These are phyloP conservation scores for Gymnodraco acuticeps DNA, from an alignment of 2,797 vertebrate genomes.

Conservation along the genomic window DNA sequence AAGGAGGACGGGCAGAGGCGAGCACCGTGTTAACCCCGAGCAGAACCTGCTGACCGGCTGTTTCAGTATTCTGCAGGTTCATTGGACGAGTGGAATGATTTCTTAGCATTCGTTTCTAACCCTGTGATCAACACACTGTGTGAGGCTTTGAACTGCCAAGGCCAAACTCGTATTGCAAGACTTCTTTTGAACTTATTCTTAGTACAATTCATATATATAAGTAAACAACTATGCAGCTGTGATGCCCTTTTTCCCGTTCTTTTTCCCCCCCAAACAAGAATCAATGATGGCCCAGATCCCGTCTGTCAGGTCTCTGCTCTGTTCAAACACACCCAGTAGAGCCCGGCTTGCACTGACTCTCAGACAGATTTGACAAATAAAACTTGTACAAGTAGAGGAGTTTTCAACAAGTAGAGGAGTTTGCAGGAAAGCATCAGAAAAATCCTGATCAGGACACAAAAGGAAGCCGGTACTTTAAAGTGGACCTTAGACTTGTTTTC, in stretches of 20 bases:
- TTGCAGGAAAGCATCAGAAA: slow-evolving; percentile 11
- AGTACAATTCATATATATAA: neutral
- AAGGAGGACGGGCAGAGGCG: neutral
- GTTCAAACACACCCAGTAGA: slow-evolving; percentile 28
- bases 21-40: neutral
- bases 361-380: slow-evolving; percentile 40
- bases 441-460: neutral
- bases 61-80: neutral
- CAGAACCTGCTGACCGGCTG: slow-evolving; percentile 3
- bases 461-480: slow-evolving; percentile 2
- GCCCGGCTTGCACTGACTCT: slow-evolving; percentile 1
- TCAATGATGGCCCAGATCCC: neutral
- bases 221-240: neutral
- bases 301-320: slow-evolving; percentile 20
- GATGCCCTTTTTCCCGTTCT: slow-evolving; percentile 3
- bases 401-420: slow-evolving; percentile 8
- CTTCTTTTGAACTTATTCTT: slow-evolving; percentile 15
- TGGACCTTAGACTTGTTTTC: neutral
- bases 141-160: neutral
- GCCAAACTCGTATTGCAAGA: slow-evolving; percentile 5
- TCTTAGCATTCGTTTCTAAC: neutral
- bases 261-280: slow-evolving; percentile 3
- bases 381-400: slow-evolving; percentile 18
- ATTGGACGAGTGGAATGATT: neutral
- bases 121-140: slow-evolving; percentile 11